Conservation (phyloP, 2,888 invertebrate genomes). For the Drosophila anomelani region DNA sequence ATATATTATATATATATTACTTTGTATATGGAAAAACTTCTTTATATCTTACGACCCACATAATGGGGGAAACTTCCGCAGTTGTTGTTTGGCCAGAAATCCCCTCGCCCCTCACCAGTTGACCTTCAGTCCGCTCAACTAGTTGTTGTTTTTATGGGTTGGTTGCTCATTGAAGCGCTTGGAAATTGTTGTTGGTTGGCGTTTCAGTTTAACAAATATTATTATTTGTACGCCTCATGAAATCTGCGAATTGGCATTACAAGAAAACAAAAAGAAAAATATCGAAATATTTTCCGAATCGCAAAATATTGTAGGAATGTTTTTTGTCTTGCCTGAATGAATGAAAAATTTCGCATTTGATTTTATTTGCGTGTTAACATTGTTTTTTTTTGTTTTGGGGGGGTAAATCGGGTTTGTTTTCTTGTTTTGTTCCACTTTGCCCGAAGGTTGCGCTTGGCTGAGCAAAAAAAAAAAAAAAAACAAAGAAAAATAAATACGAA, state of each 20-base stretch:
- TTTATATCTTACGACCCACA: constrained; percentile 53
- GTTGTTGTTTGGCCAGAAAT: neutral
- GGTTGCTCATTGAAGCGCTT: constrained; percentile 67
- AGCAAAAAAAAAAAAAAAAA: constrained; percentile 11
- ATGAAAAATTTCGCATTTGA: constrained; percentile 30
- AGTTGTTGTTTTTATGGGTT: constrained; percentile 36
- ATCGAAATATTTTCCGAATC: constrained; percentile 29
- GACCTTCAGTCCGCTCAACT: constrained; percentile 59
- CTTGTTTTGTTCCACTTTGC: constrained; percentile 44
- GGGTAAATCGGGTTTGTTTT: constrained; percentile 25
- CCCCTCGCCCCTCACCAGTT: constrained; percentile 27
- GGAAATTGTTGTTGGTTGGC: constrained; percentile 30
- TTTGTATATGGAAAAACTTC: constrained; percentile 41
- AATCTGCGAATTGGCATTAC: constrained; percentile 28
- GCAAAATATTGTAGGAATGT: constrained; percentile 23
- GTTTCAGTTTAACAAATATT: constrained; percentile 37
- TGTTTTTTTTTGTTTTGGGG: constrained; percentile 31
- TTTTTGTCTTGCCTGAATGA: constrained; percentile 34
- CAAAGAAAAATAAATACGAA: neutral
- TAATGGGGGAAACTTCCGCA: constrained; percentile 45
- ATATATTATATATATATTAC: neutral
- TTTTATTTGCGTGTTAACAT: constrained; percentile 48
- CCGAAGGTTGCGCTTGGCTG: constrained; percentile 58
- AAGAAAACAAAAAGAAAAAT: constrained; percentile 16
- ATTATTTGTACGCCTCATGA: constrained; percentile 37